Conservation (phyloP, 2,888 invertebrate species). For the Heliconius ismenius region DNA sequence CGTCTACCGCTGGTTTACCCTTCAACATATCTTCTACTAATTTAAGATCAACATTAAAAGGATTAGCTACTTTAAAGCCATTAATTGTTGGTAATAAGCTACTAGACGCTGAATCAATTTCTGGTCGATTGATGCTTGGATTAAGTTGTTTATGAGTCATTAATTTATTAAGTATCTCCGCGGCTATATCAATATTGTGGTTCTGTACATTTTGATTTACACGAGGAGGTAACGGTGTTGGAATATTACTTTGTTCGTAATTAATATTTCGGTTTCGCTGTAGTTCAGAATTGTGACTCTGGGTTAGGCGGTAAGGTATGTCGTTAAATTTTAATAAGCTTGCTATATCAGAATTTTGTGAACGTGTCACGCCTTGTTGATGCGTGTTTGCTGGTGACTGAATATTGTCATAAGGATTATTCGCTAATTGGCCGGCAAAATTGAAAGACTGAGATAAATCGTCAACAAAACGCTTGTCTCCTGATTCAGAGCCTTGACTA, state of each 20-base stretch:
- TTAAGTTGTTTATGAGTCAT: constrained; percentile 62
- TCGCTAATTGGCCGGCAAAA: constrained; percentile 55
- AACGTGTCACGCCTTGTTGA: constrained; percentile 56
- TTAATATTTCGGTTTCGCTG: constrained; percentile 61
- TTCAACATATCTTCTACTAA: constrained; percentile 75
- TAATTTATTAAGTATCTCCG: constrained; percentile 65
- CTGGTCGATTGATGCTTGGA: constrained; percentile 60
- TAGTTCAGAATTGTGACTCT: constrained; percentile 58
- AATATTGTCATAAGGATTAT: constrained; percentile 58
- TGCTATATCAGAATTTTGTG: constrained; percentile 58
- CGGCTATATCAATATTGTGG: constrained; percentile 71
- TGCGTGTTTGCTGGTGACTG: constrained; percentile 59
- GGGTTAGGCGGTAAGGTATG: constrained; percentile 68
- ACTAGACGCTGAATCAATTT: constrained; percentile 60
- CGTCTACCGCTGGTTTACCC: constrained; percentile 67
- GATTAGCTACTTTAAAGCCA: constrained; percentile 78
- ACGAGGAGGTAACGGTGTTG: constrained; percentile 64
- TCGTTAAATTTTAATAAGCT: constrained; percentile 70
- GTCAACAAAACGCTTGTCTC: constrained; percentile 55
- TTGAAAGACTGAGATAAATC: constrained; percentile 54
- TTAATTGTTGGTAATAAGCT: constrained; percentile 69
- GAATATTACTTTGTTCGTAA: constrained; percentile 63
- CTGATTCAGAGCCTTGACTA: constrained; percentile 50
- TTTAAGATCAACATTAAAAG: constrained; percentile 77
- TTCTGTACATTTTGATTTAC: constrained; percentile 75